Percentiles rank a stretch among this genome's conserved stretches.
Conservation (phyloP, 2,113 vertebrate genomes). For the Merops nubicus region DNA sequence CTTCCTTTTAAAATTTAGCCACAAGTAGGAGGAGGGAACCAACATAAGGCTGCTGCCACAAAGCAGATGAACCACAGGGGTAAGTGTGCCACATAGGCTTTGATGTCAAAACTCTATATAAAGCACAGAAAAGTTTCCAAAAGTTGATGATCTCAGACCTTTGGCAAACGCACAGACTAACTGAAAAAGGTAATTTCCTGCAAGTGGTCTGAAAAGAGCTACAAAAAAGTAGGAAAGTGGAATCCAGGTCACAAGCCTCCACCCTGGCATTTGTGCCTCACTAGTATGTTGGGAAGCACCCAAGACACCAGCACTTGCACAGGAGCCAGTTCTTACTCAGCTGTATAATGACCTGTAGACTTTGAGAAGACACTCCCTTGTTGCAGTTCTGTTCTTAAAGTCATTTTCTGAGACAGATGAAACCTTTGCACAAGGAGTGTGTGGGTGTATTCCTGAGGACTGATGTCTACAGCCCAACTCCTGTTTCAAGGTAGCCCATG, state of each 20-base stretch:
- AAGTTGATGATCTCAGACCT: conserved; percentile 14
- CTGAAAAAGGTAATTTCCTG: background rate
- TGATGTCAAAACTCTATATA: background rate
- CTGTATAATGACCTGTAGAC: background rate
- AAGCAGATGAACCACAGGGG: conserved; percentile 27
- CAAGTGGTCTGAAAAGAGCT: background rate
- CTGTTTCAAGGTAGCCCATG: background rate
- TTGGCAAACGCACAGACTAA: background rate
- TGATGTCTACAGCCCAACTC: background rate
- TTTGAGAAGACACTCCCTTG: background rate
- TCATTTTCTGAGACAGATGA: background rate
- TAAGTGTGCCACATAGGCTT: background rate
- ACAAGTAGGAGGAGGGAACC: conserved; percentile 52
- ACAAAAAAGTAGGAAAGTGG: background rate
- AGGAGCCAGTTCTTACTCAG: background rate
- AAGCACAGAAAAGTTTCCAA: conserved; percentile 42
- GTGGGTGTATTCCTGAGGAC: background rate
- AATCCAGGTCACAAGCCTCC: background rate
- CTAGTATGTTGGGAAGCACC: background rate
- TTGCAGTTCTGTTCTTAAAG: background rate
- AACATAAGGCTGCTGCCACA: conserved; percentile 20
- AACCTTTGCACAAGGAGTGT: background rate
- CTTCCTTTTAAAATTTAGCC: conserved; percentile 46
- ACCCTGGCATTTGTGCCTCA: background rate
- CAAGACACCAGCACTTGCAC: background rate